phyloP scores from a whole-genome alignment of 1,140 invertebrate genomes.

The Liolophura sinensis region DNA sequence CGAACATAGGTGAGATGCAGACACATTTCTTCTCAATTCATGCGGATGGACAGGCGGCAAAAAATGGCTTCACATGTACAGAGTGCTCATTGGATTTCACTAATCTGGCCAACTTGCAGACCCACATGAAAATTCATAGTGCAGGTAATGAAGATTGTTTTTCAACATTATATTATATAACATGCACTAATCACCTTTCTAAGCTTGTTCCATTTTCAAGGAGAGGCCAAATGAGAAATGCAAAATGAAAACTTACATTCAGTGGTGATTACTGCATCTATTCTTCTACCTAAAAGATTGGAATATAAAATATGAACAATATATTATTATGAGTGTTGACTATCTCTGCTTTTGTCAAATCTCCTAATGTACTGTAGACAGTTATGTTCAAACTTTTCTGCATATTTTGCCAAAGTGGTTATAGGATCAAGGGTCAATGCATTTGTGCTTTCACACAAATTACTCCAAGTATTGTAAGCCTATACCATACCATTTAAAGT shows the following conservation, averaged over 20 bases:
- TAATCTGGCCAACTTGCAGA: slow-evolving; percentile 49
- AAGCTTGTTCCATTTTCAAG: not conserved
- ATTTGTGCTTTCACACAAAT: too few relatives aligned
- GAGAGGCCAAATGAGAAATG: not conserved
- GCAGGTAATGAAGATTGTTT: slow-evolving; percentile 31
- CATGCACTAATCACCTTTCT: not conserved
- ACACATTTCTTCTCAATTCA: slow-evolving; percentile 52
- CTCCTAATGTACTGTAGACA: too few relatives aligned
- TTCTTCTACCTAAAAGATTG: too few relatives aligned
- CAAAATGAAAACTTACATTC: not conserved
- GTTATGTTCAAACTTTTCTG: too few relatives aligned
- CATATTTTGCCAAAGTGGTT: too few relatives aligned
- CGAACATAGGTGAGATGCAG: slow-evolving; percentile 36
- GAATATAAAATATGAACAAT: too few relatives aligned
- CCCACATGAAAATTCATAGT: slow-evolving; percentile 54
- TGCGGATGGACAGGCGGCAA: slow-evolving; percentile 21
- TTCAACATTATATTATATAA: not conserved
- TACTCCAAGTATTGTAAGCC: too few relatives aligned
- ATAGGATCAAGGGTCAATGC: too few relatives aligned
- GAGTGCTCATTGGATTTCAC: slow-evolving; percentile 56
- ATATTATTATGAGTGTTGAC: too few relatives aligned
- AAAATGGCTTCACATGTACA: slow-evolving; percentile 35
- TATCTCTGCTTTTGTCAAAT: too few relatives aligned
- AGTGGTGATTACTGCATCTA: too few relatives aligned
- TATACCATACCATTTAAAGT: too few relatives aligned